Evolutionary conservation across 2,113 vertebrate genomes (phyloP).

Genomic region (Mus musculus): GRCm39 chr1:90204501-90205000

Average conservation of each 20-base stretch:
- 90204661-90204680: background rate
- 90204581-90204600: fast-evolving
- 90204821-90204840: background rate
- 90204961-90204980: fast-evolving
- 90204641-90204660: background rate
- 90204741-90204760: fast-evolving
- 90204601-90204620: background rate
- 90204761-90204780: fast-evolving
- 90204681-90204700: background rate
- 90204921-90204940: fast-evolving
- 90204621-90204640: background rate
- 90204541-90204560: too few species aligned
- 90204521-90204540: background rate
- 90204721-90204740: fast-evolving
- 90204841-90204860: background rate
- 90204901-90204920: background rate
- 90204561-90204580: background rate
- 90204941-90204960: fast-evolving
- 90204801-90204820: background rate
- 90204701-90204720: background rate
- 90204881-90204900: background rate
- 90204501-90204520: background rate
- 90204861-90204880: background rate
- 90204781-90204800: too few species aligned
- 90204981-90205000: fast-evolving